Conservation (phyloP, 2,797 vertebrate genomes). For the Gambelia wislizenii region DNA sequence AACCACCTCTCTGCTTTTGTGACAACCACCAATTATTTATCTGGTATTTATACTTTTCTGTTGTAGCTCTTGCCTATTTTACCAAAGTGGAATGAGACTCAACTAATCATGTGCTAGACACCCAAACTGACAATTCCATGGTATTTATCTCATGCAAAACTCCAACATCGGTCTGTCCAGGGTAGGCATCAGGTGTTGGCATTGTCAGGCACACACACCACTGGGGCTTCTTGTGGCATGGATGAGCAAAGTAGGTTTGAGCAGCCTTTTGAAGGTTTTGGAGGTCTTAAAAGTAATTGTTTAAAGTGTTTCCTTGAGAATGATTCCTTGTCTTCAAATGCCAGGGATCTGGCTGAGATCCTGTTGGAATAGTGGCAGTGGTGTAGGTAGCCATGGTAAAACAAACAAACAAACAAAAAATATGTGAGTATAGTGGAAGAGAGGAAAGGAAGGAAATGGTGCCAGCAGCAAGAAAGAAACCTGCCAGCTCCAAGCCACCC, state of each 20-base stretch:
- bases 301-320: neutral
- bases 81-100: neutral
- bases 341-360: no score
- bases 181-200: neutral
- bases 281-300: neutral
- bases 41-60: neutral
- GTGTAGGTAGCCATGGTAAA: no score
- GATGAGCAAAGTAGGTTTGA: neutral
- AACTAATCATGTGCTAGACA: neutral
- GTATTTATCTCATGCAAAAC: neutral
- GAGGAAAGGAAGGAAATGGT: no score
- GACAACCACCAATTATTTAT: neutral
- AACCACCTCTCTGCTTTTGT: neutral
- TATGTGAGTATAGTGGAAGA: no score
- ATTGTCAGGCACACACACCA: neutral
- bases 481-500: no score
- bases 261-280: neutral
- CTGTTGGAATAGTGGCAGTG: no score
- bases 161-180: no score
- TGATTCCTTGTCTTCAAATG: no score
- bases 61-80: neutral
- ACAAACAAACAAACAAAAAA: no score
- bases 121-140: neutral
- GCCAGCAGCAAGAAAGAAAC: no score
- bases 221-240: neutral